A percentile compares a stretch with the other conserved stretches of the same genome.
These are phyloP conservation scores for Ochotona curzoniae DNA, from an alignment of 2,113 vertebrate genomes.

Conservation along the genomic window DNA sequence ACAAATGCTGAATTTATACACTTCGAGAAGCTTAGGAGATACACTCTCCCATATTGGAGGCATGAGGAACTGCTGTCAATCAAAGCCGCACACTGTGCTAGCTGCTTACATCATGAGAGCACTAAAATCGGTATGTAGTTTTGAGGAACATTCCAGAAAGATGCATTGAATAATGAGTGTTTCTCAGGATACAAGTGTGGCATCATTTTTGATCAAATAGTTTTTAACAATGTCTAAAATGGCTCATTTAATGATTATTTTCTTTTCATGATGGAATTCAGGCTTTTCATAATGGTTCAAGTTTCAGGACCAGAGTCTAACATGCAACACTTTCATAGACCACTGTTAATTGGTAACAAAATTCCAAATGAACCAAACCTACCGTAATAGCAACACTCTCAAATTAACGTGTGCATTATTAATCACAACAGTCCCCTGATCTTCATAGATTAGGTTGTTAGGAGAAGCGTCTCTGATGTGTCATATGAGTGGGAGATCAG, in stretches of 20 bases:
- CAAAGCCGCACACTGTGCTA: not conserved
- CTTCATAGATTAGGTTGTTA: not conserved
- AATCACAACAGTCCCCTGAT: not conserved
- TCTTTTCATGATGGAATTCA: not conserved
- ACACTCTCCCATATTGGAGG: not conserved
- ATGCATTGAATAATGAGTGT: not conserved
- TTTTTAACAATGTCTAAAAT: not conserved
- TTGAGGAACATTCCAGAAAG: slow-evolving; percentile 35
- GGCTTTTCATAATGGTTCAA: not conserved
- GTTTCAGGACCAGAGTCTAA: slow-evolving; percentile 22
- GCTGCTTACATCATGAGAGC: not conserved
- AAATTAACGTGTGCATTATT: not conserved
- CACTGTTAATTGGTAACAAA: not conserved
- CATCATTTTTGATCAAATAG: not conserved
- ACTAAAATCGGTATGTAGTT: not conserved
- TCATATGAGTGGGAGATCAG: not conserved
- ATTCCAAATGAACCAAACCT: not conserved
- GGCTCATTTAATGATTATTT: not conserved
- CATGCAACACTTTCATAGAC: not conserved
- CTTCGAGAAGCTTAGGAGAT: slow-evolving; percentile 36
- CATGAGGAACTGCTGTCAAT: not conserved
- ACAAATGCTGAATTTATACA: not conserved
- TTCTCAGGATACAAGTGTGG: not conserved
- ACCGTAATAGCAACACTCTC: not conserved
- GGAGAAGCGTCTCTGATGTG: not conserved